phyloP scores from a whole-genome alignment of 2,888 invertebrate genomes.

The Strigamia maritima region DNA sequence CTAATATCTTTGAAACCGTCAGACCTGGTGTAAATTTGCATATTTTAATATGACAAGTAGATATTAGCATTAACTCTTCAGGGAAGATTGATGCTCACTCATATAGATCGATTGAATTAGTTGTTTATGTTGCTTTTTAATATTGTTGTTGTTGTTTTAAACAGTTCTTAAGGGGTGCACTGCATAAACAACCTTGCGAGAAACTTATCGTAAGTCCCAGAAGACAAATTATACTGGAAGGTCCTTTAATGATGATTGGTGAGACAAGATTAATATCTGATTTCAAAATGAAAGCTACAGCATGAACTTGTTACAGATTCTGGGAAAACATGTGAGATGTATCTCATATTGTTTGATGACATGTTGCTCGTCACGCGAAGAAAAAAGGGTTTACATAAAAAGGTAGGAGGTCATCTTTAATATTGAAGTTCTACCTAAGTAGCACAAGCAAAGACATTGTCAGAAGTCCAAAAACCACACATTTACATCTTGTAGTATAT shows the following conservation, averaged over 20 bases:
- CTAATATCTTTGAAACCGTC: no score
- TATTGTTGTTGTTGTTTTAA: background rate
- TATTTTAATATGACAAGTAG: no score
- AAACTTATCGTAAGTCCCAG: slow-evolving; percentile 59
- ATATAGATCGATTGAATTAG: background rate
- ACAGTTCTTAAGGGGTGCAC: slow-evolving; percentile 58
- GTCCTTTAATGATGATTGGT: slow-evolving; percentile 54
- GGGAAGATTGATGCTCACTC: slow-evolving; percentile 40
- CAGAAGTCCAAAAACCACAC: no score
- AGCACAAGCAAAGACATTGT: no score
- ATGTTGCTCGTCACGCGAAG: slow-evolving; percentile 61
- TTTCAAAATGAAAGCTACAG: background rate
- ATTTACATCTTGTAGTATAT: no score
- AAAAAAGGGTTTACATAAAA: slow-evolving; percentile 58
- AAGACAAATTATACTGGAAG: slow-evolving; percentile 55
- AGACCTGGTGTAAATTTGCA: no score
- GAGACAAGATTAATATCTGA: background rate
- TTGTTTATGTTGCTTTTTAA: background rate
- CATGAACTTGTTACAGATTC: slow-evolving; percentile 51
- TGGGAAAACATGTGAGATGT: slow-evolving; percentile 60
- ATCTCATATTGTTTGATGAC: slow-evolving; percentile 63
- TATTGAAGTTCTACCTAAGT: no score
- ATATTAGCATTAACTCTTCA: background rate
- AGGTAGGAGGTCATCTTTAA: slow-evolving; percentile 52
- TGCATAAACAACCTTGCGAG: slow-evolving; percentile 63